A percentile compares a stretch with the other conserved stretches of the same genome.
These are phyloP conservation scores for Diarsia brunnea DNA, from an alignment of 2,888 invertebrate species.

Conservation along the genomic window DNA sequence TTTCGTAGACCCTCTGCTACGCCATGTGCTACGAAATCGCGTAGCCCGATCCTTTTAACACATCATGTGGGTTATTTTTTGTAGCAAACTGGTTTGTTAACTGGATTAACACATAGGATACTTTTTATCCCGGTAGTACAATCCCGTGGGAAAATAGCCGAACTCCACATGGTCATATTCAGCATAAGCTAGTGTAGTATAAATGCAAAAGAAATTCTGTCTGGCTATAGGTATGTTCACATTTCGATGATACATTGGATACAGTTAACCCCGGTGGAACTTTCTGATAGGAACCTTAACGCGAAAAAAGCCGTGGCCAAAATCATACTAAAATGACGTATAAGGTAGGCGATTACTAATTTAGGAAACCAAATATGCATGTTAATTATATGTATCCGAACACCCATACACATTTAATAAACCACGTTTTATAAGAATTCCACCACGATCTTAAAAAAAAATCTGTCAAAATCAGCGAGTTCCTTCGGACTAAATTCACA, in stretches of 20 bases:
- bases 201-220: no score
- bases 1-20: conserved; percentile 36
- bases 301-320: not conserved
- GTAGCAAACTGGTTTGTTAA: no score
- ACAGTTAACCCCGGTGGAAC: no score
- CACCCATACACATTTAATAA: not conserved
- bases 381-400: not conserved
- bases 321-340: not conserved
- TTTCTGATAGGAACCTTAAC: no score
- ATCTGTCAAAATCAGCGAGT: not conserved
- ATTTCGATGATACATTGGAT: no score
- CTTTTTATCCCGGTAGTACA: no score
- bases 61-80: not conserved
- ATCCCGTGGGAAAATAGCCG: no score
- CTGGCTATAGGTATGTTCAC: no score
- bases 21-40: conserved; percentile 31
- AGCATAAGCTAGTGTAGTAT: no score
- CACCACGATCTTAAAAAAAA: not conserved
- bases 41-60: conserved; percentile 9
- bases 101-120: no score
- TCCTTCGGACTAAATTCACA: not conserved
- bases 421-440: not conserved
- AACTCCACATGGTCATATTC: no score
- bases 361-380: not conserved
- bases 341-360: not conserved